A percentile compares a stretch with the other conserved stretches of the same genome.
These are phyloP conservation scores for Orchestia grillus DNA, from an alignment of 1,140 invertebrate genomes.

Conservation along the genomic window DNA sequence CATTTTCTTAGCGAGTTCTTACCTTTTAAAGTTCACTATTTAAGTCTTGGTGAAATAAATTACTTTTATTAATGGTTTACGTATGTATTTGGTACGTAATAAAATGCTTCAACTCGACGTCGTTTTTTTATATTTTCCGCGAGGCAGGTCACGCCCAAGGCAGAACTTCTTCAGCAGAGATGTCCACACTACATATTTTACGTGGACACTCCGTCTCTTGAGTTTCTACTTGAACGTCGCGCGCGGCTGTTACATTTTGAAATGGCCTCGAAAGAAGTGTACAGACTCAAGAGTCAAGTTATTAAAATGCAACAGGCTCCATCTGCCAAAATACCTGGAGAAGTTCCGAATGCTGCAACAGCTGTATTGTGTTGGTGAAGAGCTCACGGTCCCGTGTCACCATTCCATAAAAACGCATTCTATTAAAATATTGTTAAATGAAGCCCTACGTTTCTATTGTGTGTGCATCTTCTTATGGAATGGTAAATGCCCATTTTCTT, in stretches of 20 bases:
- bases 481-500: not conserved
- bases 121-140: not conserved
- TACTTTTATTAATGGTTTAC: not conserved
- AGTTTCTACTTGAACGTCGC: no score
- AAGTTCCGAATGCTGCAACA: no score
- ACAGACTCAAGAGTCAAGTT: no score
- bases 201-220: no score
- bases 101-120: not conserved
- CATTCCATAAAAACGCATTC: not conserved
- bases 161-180: no score
- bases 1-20: not conserved
- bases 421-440: not conserved
- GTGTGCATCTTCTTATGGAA: not conserved
- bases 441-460: not conserved
- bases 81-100: slow-evolving; percentile 1
- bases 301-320: no score
- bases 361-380: not conserved
- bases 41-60: not conserved
- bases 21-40: not conserved
- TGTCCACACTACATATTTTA: no score
- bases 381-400: no score
- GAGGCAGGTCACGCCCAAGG: no score
- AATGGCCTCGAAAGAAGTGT: no score
- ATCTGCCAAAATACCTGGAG: no score
- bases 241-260: no score